Percentiles rank a stretch among this genome's conserved stretches.
These are phyloP conservation scores for Numenius arquata DNA, from an alignment of 2,113 vertebrate genomes.

Conservation along the genomic window DNA sequence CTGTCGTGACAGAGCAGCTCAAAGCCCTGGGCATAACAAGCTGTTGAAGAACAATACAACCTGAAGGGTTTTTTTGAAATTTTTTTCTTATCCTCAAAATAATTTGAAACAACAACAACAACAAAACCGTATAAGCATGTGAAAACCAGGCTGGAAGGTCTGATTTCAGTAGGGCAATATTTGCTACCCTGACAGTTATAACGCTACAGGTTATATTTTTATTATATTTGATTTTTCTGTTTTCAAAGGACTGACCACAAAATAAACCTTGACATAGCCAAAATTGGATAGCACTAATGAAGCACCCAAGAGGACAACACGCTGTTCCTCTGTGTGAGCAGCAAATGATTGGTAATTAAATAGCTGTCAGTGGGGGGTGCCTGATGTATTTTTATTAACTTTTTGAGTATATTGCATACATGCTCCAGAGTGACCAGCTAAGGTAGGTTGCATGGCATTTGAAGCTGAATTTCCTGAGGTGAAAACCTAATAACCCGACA, in stretches of 20 bases:
- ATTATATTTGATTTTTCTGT: neutral
- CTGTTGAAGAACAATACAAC: neutral
- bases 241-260: slow-evolving; percentile 26
- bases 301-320: neutral
- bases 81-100: neutral
- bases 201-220: neutral
- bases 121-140: neutral
- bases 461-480: slow-evolving; percentile 29
- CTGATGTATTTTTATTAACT: slow-evolving; percentile 23
- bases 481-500: slow-evolving; percentile 7
- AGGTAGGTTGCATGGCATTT: neutral
- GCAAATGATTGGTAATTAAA: slow-evolving; percentile 16
- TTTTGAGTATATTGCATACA: neutral
- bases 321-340: neutral
- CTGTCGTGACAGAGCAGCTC: neutral
- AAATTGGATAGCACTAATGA: slow-evolving; percentile 12
- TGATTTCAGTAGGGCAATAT: neutral
- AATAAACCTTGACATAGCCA: slow-evolving; percentile 12
- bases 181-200: neutral
- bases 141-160: neutral
- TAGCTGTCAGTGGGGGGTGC: neutral
- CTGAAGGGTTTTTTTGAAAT: neutral
- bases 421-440: neutral
- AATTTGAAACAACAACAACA: neutral
- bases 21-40: neutral